Percentiles rank a stretch among this genome's conserved stretches.
These are phyloP conservation scores for Dynastes grantii DNA, from an alignment of 2,888 invertebrate genomes.

Conservation along the genomic window DNA sequence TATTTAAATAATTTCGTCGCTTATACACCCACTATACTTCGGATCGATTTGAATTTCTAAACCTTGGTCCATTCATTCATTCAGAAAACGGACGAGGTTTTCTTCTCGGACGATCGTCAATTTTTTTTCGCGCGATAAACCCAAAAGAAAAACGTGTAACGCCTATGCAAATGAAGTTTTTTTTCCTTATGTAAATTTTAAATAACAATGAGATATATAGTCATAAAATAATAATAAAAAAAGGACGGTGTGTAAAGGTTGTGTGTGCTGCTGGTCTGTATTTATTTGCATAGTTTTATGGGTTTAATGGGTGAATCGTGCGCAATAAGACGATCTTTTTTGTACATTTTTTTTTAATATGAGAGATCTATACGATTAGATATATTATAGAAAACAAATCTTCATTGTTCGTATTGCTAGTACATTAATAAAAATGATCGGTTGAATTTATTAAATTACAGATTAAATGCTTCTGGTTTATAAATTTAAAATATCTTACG, in stretches of 20 bases:
- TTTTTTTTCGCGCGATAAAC: no score
- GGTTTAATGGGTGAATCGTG: constrained; percentile 7
- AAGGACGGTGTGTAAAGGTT: constrained; percentile 11
- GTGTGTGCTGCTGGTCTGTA: not conserved
- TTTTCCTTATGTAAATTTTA: not conserved
- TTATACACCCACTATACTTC: no score
- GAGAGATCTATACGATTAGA: not conserved
- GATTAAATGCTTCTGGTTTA: no score
- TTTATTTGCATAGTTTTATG: constrained; percentile 25
- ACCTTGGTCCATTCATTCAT: constrained; percentile 2
- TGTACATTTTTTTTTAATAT: not conserved
- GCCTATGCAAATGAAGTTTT: not conserved
- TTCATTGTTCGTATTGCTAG: not conserved
- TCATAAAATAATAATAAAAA: not conserved
- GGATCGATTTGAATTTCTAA: no score
- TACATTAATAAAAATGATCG: not conserved
- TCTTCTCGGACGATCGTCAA: no score
- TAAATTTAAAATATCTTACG: no score
- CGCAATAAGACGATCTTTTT: constrained; percentile 1
- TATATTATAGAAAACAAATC: not conserved
- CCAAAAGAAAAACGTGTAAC: no score
- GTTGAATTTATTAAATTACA: no score
- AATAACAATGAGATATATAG: constrained; percentile 13
- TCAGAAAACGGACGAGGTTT: constrained; percentile 8
- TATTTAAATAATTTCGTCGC: not conserved